A percentile compares a stretch with the other conserved stretches of the same genome.
Evolutionary conservation across 2,888 invertebrate genomes (phyloP).

Genomic region (Lampropteryx suffumata): DNA sequence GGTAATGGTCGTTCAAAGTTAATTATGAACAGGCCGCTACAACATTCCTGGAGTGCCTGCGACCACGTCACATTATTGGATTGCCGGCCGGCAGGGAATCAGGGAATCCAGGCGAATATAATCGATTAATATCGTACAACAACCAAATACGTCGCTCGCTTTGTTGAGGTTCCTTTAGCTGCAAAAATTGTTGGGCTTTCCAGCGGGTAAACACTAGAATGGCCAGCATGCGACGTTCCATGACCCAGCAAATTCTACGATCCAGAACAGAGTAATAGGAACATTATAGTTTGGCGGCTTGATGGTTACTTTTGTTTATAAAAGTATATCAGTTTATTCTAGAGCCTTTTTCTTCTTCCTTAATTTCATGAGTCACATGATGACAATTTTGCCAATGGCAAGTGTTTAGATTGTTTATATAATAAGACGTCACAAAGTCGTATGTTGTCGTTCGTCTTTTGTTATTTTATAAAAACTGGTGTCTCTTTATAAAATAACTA

Average conservation of each 20-base stretch:
- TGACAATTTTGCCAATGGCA: no score
- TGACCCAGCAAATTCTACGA: slow-evolving; percentile 13
- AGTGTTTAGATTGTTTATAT: no score
- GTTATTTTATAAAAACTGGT: no score
- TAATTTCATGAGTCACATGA: no score
- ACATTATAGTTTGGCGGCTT: neutral
- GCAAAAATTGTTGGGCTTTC: neutral
- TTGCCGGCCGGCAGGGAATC: slow-evolving; percentile 3
- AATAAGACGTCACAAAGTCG: no score
- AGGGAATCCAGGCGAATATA: slow-evolving; percentile 12
- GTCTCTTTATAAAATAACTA: no score
- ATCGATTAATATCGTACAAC: neutral
- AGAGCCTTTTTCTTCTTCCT: no score
- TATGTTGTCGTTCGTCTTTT: no score
- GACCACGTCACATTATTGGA: slow-evolving; percentile 10
- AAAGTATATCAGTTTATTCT: no score
- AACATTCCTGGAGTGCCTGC: slow-evolving; percentile 1
- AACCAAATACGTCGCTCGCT: no score
- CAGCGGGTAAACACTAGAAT: slow-evolving; percentile 4
- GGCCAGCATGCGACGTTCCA: neutral
- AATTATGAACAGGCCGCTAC: slow-evolving; percentile 10
- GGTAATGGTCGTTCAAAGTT: slow-evolving; percentile 1
- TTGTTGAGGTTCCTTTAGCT: no score
- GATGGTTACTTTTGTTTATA: no score
- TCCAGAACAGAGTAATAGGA: slow-evolving; percentile 2